These are phyloP conservation scores for Latrodectus geometricus DNA, from an alignment of 1,140 invertebrate genomes.

Conservation along the genomic window DNA sequence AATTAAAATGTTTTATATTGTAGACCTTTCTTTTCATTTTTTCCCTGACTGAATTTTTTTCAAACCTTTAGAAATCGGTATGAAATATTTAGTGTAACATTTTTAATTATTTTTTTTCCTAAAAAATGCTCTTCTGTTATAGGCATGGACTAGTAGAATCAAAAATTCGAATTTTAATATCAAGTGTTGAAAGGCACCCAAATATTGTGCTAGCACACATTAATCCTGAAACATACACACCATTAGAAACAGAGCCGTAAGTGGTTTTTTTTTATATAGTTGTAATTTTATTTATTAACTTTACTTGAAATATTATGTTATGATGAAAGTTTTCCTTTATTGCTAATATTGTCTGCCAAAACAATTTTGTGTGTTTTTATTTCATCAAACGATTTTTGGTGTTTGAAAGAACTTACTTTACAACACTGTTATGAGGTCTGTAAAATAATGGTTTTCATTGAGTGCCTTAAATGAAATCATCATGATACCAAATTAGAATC, in stretches of 20 bases:
- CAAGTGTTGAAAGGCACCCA: constrained; percentile 90
- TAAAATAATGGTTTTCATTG: too few species aligned
- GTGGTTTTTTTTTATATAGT: constrained; percentile 62
- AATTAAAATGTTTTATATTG: too few species aligned
- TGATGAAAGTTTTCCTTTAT: constrained; percentile 14
- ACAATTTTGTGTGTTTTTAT: not conserved
- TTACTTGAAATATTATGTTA: too few species aligned
- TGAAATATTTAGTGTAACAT: not conserved
- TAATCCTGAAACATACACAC: constrained; percentile 87
- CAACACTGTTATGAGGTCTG: too few species aligned
- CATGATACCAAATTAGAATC: too few species aligned
- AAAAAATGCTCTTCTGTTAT: constrained; percentile 43
- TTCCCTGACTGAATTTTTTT: not conserved
- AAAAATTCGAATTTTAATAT: constrained; percentile 92
- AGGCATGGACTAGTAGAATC: constrained; percentile 90
- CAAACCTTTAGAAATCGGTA: not conserved
- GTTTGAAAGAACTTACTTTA: too few species aligned
- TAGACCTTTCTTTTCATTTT: too few species aligned
- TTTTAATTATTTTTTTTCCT: not conserved
- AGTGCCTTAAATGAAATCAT: not conserved
- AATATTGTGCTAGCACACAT: constrained; percentile 93
- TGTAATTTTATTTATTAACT: constrained; percentile 44
- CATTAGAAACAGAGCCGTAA: constrained; percentile 67
- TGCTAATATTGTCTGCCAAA: not conserved
- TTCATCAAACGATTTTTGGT: not conserved